A percentile compares a stretch with the other conserved stretches of the same genome.
Conservation (phyloP, 2,888 invertebrate genomes). For the Ganaspis brasiliensis region DNA sequence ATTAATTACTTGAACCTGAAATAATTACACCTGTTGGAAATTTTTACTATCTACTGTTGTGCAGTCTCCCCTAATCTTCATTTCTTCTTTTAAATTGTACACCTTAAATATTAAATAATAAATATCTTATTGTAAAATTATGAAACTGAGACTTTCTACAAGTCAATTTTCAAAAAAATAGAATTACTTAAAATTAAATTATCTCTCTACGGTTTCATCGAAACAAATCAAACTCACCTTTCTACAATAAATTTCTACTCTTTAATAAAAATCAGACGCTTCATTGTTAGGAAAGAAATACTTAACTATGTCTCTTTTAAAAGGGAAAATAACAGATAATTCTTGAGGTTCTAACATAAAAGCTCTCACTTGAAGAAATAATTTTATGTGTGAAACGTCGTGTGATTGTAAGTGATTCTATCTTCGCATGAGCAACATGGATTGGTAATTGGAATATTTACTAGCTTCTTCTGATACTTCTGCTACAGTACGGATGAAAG, state of each 20-base stretch:
- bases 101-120: too few relatives aligned
- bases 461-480: conserved; percentile 33
- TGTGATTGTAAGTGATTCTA: conserved; percentile 21
- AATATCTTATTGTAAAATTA: too few relatives aligned
- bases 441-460: conserved; percentile 28
- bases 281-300: conserved; percentile 9
- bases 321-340: conserved; percentile 18
- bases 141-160: too few relatives aligned
- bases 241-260: neutral
- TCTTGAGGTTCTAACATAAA: conserved; percentile 10
- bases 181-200: neutral
- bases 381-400: conserved; percentile 27
- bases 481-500: conserved; percentile 7
- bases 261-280: neutral
- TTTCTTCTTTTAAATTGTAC: too few relatives aligned
- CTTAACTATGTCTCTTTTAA: conserved; percentile 10
- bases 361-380: conserved; percentile 21
- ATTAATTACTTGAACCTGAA: too few relatives aligned
- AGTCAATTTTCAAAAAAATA: too few relatives aligned
- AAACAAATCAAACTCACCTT: conserved; percentile 14
- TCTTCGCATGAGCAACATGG: conserved; percentile 24
- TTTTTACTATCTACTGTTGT: too few relatives aligned
- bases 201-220: neutral
- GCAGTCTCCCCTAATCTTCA: too few relatives aligned
- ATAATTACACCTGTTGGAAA: too few relatives aligned